phyloP scores from a whole-genome alignment of 2,113 vertebrate species.

The Aphelocoma coerulescens region DNA sequence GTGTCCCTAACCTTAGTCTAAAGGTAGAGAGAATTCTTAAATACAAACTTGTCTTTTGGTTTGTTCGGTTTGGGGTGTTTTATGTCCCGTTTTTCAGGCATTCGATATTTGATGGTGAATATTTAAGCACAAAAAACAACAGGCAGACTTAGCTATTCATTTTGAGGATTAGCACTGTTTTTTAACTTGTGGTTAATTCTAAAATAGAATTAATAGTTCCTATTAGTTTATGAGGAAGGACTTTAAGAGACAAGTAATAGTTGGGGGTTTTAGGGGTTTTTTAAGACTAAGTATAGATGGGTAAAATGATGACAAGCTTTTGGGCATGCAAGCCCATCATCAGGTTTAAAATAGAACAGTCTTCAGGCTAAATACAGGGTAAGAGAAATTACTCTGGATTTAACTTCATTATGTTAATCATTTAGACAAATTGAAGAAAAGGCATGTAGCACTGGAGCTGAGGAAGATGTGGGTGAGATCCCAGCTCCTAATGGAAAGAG shows the following conservation, averaged over 20 bases:
- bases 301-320: neutral
- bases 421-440: conserved; percentile 3
- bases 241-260: neutral
- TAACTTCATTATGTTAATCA: conserved; percentile 5
- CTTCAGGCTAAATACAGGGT: neutral
- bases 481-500: neutral
- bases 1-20: neutral
- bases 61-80: neutral
- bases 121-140: neutral
- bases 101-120: neutral
- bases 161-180: neutral
- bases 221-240: neutral
- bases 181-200: neutral
- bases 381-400: neutral
- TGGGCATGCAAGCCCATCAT: neutral
- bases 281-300: neutral
- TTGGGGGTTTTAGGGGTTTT: fast-evolving
- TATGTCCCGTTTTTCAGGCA: neutral
- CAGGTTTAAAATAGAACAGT: neutral
- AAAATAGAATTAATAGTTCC: neutral
- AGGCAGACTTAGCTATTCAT: neutral
- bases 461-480: neutral
- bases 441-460: neutral
- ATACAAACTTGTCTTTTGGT: neutral
- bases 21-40: neutral